Base-by-base conservation (phyloP, 2,113 vertebrate species). In the Pagrus major region DNA sequence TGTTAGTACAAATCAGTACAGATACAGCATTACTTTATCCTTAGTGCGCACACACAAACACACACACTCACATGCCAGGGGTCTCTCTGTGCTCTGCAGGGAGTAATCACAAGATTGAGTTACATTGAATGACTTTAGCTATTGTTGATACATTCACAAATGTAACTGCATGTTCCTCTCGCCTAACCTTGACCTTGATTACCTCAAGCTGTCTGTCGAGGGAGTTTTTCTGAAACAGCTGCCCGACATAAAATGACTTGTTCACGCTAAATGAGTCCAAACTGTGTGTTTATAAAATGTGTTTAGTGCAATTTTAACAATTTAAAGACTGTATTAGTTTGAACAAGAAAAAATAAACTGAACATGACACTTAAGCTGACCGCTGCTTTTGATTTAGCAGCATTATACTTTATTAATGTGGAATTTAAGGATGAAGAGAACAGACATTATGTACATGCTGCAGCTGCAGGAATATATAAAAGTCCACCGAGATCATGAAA, bases 41-140 rank as follows among this genome's bases (percentile, higher is more conserved):
- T 52, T 25, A 3, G 35, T 14, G 3, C 21, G 10, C 31, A 65
- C 21, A 16, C 20, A 37, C 14, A 18, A 5, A 39, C 27, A 66
- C 16, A 20, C 61, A 23, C 46, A 55, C 33, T 51, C 37, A 54
- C 59, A 70, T 20, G 52, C 61, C 65, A 71, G 52, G 16, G 27
- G 44, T 35, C 8, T 67, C 39, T 60, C 44, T 71, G 77, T 70
- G 69, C 68, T 82, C 75, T 35, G 72, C 35, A n/a, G 54, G 56
- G 70, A 81, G 18, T 72, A 71, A 80, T 80, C 55, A 78, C 49
- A 56, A 68, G 71, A 88, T 86, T 80, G 66, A 83, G 65, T 88
- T 85, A 83, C 56, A 60, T 11, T 81, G 63, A 81, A 76, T 81
- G 75, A 78, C 46, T 71, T 29, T 49, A 49, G 44, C 66, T 81